Conservation (phyloP, 2,888 invertebrate species). For the Mantis religiosa region DNA sequence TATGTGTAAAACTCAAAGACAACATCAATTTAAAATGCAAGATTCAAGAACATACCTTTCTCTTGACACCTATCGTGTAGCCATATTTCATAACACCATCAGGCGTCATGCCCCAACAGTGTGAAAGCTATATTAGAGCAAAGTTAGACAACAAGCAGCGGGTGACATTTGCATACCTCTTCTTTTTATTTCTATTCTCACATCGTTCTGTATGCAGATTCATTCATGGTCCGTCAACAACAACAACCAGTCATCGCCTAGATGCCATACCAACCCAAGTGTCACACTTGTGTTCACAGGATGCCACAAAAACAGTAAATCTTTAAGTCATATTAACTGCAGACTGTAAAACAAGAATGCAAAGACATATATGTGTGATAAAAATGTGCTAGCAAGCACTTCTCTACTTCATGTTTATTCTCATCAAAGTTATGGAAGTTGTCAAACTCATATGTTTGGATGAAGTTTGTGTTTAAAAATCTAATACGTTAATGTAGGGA, state of each 20-base stretch:
- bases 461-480: no score
- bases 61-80: not conserved
- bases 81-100: not conserved
- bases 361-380: no score
- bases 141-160: not conserved
- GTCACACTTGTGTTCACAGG: not conserved
- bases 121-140: not conserved
- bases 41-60: not conserved
- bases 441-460: no score
- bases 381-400: no score
- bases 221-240: not conserved
- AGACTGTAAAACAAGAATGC: no score
- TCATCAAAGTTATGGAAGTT: no score
- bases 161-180: not conserved
- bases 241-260: not conserved
- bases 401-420: no score
- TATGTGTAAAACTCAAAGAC: not conserved
- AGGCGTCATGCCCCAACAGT: not conserved
- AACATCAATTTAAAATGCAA: not conserved
- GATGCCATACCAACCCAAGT: not conserved
- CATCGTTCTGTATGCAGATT: not conserved
- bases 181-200: not conserved
- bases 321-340: no score
- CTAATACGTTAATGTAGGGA: no score
- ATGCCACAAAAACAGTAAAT: not conserved